Evolutionary conservation across 2,888 invertebrate genomes (phyloP).

Genomic region (Pterostichus niger): DNA sequence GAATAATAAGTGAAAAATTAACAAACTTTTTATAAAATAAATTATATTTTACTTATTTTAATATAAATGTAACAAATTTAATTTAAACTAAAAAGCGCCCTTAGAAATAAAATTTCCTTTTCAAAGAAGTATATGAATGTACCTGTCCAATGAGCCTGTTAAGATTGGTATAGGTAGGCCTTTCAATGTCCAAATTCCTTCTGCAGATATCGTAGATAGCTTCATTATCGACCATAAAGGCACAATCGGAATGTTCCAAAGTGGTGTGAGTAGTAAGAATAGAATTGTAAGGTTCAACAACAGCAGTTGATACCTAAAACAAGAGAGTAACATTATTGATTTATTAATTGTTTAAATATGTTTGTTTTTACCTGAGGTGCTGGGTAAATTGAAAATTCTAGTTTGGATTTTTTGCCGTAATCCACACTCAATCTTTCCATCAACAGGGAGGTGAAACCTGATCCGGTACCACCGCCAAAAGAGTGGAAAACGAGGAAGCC

Average conservation of each 20-base stretch:
- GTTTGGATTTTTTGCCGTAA: slow-evolving; percentile 95
- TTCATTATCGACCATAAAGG: slow-evolving; percentile 96
- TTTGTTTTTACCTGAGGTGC: slow-evolving; percentile 88
- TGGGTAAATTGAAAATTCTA: slow-evolving; percentile 96
- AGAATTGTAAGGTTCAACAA: slow-evolving; percentile 94
- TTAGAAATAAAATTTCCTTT: background rate
- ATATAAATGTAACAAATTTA: no score
- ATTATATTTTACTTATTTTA: no score
- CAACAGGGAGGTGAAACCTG: slow-evolving; percentile 94
- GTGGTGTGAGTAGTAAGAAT: slow-evolving; percentile 96
- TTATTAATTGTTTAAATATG: slow-evolving; percentile 2
- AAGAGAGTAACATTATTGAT: slow-evolving; percentile 15
- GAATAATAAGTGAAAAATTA: no score
- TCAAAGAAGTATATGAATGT: slow-evolving; percentile 63
- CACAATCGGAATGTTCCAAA: slow-evolving; percentile 91
- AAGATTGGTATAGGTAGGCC: slow-evolving; percentile 92
- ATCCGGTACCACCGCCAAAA: slow-evolving; percentile 94
- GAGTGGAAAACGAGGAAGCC: slow-evolving; percentile 97
- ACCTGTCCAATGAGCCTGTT: slow-evolving; percentile 91
- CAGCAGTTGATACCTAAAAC: slow-evolving; percentile 87
- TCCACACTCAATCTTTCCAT: slow-evolving; percentile 96
- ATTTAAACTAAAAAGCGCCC: no score
- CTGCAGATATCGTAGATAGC: slow-evolving; percentile 94
- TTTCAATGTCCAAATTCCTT: slow-evolving; percentile 90
- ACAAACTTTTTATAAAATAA: no score